Conservation (phyloP, 2,797 vertebrate species). For the Geotria australis region DNA sequence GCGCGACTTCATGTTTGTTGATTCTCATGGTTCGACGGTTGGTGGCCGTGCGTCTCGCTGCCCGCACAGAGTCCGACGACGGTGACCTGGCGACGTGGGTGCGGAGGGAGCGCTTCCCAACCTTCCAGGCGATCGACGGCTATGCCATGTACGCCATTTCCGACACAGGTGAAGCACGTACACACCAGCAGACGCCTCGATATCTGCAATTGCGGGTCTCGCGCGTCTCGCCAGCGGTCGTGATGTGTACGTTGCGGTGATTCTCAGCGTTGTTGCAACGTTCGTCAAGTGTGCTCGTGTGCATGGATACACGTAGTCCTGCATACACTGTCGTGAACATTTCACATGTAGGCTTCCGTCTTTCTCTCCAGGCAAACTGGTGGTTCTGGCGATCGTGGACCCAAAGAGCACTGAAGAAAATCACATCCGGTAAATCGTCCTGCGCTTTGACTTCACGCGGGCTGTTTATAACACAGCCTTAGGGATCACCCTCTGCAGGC, state of each 20-base stretch:
- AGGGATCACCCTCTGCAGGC: too few species aligned
- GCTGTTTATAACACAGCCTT: too few species aligned
- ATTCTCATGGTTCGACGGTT: too few species aligned
- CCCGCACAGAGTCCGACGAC: conserved; percentile 52
- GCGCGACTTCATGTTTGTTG: too few species aligned
- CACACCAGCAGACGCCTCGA: too few species aligned
- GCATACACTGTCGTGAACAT: background rate
- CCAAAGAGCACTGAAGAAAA: conserved; percentile 55
- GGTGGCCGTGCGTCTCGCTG: background rate
- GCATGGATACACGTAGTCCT: too few species aligned
- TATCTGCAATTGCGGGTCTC: too few species aligned
- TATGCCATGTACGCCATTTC: conserved; percentile 80
- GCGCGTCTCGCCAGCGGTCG: too few species aligned
- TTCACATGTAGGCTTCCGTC: background rate
- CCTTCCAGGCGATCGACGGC: conserved; percentile 59
- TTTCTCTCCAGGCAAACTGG: conserved; percentile 44
- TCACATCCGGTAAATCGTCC: conserved; percentile 38
- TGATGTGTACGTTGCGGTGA: too few species aligned
- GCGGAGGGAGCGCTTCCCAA: conserved; percentile 68
- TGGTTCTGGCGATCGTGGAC: conserved; percentile 65
- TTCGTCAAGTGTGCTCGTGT: too few species aligned
- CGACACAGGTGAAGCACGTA: conserved; percentile 39
- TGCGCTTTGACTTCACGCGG: too few species aligned
- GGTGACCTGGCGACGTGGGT: conserved; percentile 67
- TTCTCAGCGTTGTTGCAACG: too few species aligned